Evolutionary conservation across 2,113 vertebrate species (phyloP).

Genomic region (Zeus faber): DNA sequence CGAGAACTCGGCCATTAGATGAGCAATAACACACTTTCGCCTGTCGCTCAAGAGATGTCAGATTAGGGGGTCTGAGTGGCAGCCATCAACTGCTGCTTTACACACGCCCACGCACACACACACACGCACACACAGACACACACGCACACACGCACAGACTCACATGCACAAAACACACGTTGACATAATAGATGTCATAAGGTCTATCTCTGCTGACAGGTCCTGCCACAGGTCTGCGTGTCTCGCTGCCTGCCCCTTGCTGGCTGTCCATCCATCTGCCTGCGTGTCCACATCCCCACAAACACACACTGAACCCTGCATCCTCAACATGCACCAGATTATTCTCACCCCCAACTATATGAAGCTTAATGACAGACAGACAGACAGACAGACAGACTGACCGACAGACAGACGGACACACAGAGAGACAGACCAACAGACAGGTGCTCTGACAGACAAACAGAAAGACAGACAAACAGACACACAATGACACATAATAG

Average conservation of each 20-base stretch:
- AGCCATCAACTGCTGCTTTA: conserved; percentile 57
- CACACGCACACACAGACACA: conserved; percentile 13
- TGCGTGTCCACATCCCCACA: conserved; percentile 25
- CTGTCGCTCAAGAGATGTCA: conserved; percentile 62
- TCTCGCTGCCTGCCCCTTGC: conserved; percentile 33
- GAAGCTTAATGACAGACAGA: conserved; percentile 19
- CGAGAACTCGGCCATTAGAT: conserved; percentile 55
- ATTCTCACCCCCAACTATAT: too few relatives aligned
- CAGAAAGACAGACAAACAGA: conserved; percentile 24
- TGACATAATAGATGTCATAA: conserved; percentile 47
- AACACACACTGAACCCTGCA: conserved; percentile 35
- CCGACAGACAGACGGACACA: conserved; percentile 5
- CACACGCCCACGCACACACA: conserved; percentile 11
- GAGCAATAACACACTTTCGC: conserved; percentile 47
- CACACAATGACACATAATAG: conserved; percentile 52
- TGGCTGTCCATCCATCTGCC: conserved; percentile 42
- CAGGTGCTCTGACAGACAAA: conserved; percentile 47
- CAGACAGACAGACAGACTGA: conserved; percentile 8
- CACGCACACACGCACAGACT: conserved; percentile 1
- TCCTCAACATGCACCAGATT: too few relatives aligned
- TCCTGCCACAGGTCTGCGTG: conserved; percentile 44
- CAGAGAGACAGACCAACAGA: conserved; percentile 19
- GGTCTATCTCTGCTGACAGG: conserved; percentile 51
- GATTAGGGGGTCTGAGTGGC: conserved; percentile 62
- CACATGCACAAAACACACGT: conserved; percentile 15